A percentile compares a stretch with the other conserved stretches of the same genome.
phyloP scores from a whole-genome alignment of 1,140 invertebrate species.

The Lordiphosa mommai region DNA sequence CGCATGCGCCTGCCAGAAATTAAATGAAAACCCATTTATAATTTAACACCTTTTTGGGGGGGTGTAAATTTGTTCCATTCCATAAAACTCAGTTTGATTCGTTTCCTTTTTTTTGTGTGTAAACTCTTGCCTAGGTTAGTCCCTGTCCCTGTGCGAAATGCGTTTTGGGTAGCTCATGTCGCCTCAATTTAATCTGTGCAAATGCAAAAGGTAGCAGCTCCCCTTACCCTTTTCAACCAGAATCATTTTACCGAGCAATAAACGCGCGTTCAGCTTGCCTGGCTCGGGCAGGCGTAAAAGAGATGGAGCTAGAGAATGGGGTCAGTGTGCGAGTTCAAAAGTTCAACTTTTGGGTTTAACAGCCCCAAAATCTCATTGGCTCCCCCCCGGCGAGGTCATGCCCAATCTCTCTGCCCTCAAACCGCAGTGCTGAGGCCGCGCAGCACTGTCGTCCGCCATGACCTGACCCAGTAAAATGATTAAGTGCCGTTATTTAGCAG shows the following conservation, averaged over 20 bases:
- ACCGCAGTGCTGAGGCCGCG: conserved; percentile 10
- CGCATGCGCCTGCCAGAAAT: no score
- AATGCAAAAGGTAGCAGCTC: conserved; percentile 34
- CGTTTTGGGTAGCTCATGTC: conserved; percentile 4
- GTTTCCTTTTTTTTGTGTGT: conserved; percentile 17
- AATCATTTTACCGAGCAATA: conserved; percentile 57
- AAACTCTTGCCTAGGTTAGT: conserved; percentile 17
- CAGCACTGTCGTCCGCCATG: conserved; percentile 23
- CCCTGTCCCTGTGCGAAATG: background rate
- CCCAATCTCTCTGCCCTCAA: background rate
- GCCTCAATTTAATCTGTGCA: conserved; percentile 62
- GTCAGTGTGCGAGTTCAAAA: conserved; percentile 73
- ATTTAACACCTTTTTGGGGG: no score
- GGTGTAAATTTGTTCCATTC: no score
- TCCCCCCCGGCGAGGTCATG: background rate
- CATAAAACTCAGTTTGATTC: background rate
- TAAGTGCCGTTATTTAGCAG: conserved; percentile 66
- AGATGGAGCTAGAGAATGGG: conserved; percentile 28
- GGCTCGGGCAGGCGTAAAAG: background rate
- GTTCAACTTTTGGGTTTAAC: conserved; percentile 52
- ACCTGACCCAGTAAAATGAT: conserved; percentile 68
- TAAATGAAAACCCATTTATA: no score
- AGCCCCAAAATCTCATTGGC: conserved; percentile 26
- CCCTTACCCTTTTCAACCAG: conserved; percentile 6
- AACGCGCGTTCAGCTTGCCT: conserved; percentile 16